A percentile compares a stretch with the other conserved stretches of the same genome.
phyloP scores from a whole-genome alignment of 1,140 invertebrate species.

The Kradibia gibbosae region DNA sequence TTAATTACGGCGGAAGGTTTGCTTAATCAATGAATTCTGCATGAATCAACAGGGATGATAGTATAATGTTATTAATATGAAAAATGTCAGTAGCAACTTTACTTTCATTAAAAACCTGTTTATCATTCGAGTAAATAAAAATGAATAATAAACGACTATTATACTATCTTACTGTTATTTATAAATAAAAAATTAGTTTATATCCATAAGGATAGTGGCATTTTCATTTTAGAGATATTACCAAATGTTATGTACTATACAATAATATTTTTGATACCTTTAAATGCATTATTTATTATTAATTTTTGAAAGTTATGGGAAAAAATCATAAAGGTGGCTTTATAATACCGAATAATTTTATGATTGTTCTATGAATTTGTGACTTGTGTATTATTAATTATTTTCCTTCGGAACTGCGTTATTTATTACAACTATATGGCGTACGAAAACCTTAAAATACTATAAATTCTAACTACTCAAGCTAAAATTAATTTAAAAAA shows the following conservation, averaged over 20 bases:
- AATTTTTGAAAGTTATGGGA: too few species aligned
- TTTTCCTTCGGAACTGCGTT: too few species aligned
- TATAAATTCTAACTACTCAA: too few species aligned
- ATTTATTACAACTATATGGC: too few species aligned
- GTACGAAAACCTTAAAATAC: too few species aligned
- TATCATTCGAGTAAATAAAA: not conserved
- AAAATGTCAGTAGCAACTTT: not conserved
- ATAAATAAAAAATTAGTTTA: not conserved
- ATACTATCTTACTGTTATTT: not conserved
- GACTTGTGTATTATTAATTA: too few species aligned
- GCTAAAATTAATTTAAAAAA: too few species aligned
- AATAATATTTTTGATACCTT: not conserved
- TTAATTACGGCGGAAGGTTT: not conserved
- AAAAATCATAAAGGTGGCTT: too few species aligned
- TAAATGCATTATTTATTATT: too few species aligned
- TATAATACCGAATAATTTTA: too few species aligned
- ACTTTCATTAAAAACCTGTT: not conserved
- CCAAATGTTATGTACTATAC: not conserved
- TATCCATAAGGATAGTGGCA: not conserved
- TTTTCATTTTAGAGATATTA: not conserved
- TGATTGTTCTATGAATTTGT: too few species aligned
- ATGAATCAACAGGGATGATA: not conserved
- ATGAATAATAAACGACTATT: not conserved
- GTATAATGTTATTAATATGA: not conserved
- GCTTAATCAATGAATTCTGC: conserved; percentile 9